Evolutionary conservation across 2,888 invertebrate species (phyloP), one percentile per base, ranked within the genome.

Genomic region (Scaptodrosophila latifasciaeformis): DNA sequence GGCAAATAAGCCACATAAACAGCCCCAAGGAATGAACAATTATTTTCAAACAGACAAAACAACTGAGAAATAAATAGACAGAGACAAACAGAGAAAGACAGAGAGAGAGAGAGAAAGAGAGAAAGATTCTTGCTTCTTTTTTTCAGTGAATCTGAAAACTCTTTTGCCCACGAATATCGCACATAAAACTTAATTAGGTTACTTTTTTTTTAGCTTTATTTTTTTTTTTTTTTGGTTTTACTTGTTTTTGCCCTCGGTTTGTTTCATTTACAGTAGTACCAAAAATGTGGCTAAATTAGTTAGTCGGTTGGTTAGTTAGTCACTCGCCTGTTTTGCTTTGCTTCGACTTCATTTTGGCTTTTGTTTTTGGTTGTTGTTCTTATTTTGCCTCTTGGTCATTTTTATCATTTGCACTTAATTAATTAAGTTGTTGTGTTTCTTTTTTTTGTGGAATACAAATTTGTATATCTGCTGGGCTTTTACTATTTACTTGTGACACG

Each of bases 321-420:
- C 7, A 15, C 24, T 19, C 34, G 15, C 24, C 17, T 44, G 13
- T 24, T 19, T n/a, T 30, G 17, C 12, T 34, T 43, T 17, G n/a
- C 30, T 17, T 15, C 15, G 12, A 34, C n/a, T n/a, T n/a, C n/a
- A n/a, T n/a, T n/a, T n/a, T n/a, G n/a, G n/a, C 13, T 9, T 10
- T 13, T 54, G 52, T 13, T 24, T 34, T 27, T 50, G 50, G 27
- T 50, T 48, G 51, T 54, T 51, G 46, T 43, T 58, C 52, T 65
- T n/a, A n/a, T 58, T 77, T 67, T 79, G 79, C 69, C 58, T 55
- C 53, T 65, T 79, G 70, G 71, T 65, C 69, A 76, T 72, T 79
- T 79, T 71, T 72, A 79, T 78, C 79, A 71, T 71, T 71, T 78
- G 76, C 71, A 71, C 79, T 78, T 75, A 71, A 71, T 75, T 71